Base-by-base conservation (phyloP, 2,888 invertebrate species). In the Idaea biselata region DNA sequence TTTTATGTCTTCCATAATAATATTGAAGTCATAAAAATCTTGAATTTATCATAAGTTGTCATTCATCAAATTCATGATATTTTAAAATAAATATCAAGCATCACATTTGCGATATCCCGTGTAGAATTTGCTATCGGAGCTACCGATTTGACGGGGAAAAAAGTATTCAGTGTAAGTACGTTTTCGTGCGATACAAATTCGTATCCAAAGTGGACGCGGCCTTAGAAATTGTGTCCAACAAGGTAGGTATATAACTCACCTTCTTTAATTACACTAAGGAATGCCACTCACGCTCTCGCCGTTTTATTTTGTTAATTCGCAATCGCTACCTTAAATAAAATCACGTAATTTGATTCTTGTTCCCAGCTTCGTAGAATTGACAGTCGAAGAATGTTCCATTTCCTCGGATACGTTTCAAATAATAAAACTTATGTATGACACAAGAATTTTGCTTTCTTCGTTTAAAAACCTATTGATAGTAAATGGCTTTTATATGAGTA, bases 181-280 rank as follows among this genome's bases (percentile, higher is more conserved):
- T 25, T 25, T 53, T 53, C n/a, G 53, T 6, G 6, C 53, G n/a
- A 53, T 53, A 53, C 53, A 53, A 16, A 55, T n/a, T 17, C 55
- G 55, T 17, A 55, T 16, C 16, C n/a, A 55, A 62, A 59, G 62
- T 60, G 62, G n/a, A 65, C 14, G 44, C 11, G 68, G 68, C 68
- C 70, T 72, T 72, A 68, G 70, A 66, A 55, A 72, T 66, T 65
- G 68, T 70, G 68, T 61, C 61, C 67, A 67, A 67, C 61, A 53
- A 44, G 44, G 44, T 44, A 44, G 7, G 7, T 44, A 44, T 3
- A 60, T 57, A 61, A 60, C 63, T 65, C 66, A 66, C 60, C 66
- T 67, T 66, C 72, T 72, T 72, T 70, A 72, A 72, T 70, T 70
- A 68, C 68, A 59, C 25, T 17, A 31, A 63, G 63, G 63, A 65